phyloP scores from a whole-genome alignment of 2,888 invertebrate genomes.

The Caenorhabditis wallacei region DNA sequence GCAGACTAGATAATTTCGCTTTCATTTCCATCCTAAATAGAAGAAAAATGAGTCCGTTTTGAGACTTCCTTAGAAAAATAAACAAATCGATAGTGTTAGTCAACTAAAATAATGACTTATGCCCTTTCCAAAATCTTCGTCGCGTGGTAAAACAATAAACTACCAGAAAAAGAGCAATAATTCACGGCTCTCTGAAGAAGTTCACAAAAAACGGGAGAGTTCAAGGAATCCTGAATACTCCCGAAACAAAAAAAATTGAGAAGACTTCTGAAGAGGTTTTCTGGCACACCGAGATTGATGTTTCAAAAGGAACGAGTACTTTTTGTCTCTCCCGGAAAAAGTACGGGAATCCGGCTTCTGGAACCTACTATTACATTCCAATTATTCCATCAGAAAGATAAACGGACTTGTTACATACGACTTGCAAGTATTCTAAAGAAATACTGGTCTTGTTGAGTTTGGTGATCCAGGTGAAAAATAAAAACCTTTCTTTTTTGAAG shows the following conservation, averaged over 20 bases:
- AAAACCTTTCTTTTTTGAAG: not conserved
- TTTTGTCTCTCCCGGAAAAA: constrained; percentile 27
- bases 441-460: not conserved
- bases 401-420: constrained; percentile 29
- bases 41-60: constrained; percentile 2
- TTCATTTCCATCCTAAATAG: not conserved
- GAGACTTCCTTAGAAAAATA: constrained; percentile 28
- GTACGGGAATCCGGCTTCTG: constrained; percentile 39
- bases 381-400: constrained; percentile 49
- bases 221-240: constrained; percentile 4
- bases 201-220: constrained; percentile 36
- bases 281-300: constrained; percentile 35
- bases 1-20: not conserved
- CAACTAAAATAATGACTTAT: constrained; percentile 26
- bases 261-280: constrained; percentile 27
- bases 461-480: not conserved
- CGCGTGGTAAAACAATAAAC: constrained; percentile 57
- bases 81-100: constrained; percentile 32
- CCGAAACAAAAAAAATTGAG: constrained; percentile 12
- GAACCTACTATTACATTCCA: constrained; percentile 53
- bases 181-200: constrained; percentile 40
- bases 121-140: constrained; percentile 11
- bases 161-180: constrained; percentile 36
- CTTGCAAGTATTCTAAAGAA: not conserved
- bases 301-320: constrained; percentile 40